Percentiles rank a stretch among this genome's conserved stretches.
Conservation (phyloP, 2,888 invertebrate species). For the Nipponacmea schrenckii region DNA sequence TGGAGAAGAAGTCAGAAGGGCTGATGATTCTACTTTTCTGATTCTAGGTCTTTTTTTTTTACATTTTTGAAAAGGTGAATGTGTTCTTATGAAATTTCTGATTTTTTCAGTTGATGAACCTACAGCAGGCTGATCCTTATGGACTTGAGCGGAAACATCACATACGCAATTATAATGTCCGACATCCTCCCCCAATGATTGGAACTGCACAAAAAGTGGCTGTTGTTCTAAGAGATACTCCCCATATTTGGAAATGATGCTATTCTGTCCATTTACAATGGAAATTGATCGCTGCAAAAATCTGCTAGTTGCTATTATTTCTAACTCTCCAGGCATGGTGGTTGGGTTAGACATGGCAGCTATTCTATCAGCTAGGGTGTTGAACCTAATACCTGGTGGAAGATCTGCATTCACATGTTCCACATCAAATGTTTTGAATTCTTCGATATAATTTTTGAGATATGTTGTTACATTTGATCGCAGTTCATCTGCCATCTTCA, state of each 20-base stretch:
- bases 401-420: background rate
- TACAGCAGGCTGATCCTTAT: background rate
- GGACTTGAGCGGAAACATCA: background rate
- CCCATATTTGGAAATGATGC: background rate
- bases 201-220: background rate
- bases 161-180: background rate
- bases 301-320: background rate
- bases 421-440: background rate
- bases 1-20: background rate
- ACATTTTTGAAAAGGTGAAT: background rate
- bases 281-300: background rate
- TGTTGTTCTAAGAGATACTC: background rate
- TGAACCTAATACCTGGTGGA: background rate
- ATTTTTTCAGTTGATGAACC: slow-evolving; percentile 3
- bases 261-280: background rate
- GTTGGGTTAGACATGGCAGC: background rate
- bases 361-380: background rate
- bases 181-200: background rate
- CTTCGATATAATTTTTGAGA: background rate
- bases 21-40: slow-evolving; percentile 1
- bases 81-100: slow-evolving; percentile 1
- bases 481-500: background rate
- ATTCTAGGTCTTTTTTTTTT: background rate
- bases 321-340: background rate
- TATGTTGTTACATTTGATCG: background rate